A percentile compares a stretch with the other conserved stretches of the same genome.
phyloP scores from a whole-genome alignment of 2,113 vertebrate species.

The Gymnobelideus leadbeateri region DNA sequence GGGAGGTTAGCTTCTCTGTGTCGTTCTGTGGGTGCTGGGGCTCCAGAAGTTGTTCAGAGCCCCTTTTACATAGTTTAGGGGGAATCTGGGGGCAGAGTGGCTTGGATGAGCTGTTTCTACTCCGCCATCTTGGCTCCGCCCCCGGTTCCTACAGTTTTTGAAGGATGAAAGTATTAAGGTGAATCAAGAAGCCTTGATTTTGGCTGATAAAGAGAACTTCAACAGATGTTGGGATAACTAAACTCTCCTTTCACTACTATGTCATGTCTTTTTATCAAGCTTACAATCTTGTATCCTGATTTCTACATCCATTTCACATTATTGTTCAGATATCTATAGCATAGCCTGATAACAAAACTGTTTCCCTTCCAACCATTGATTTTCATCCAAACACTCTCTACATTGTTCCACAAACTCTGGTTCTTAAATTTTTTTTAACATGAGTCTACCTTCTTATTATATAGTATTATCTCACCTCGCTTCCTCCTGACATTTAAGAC shows the following conservation, averaged over 20 bases:
- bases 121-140: too few relatives aligned
- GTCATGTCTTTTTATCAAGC: not conserved
- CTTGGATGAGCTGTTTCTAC: too few relatives aligned
- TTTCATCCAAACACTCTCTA: not conserved
- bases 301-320: not conserved
- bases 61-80: too few relatives aligned
- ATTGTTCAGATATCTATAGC: not conserved
- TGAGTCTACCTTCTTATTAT: not conserved
- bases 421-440: not conserved
- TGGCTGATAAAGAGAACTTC: not conserved
- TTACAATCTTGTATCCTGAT: not conserved
- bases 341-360: not conserved
- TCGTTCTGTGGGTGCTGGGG: too few relatives aligned
- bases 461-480: not conserved
- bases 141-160: not conserved
- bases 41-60: too few relatives aligned
- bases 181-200: not conserved
- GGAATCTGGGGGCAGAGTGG: too few relatives aligned
- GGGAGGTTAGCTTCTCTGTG: too few relatives aligned
- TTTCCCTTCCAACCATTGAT: not conserved
- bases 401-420: not conserved
- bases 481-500: not conserved
- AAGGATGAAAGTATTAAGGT: not conserved
- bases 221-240: not conserved
- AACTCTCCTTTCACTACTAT: not conserved